Conservation (phyloP, 2,113 vertebrate species). For the Lipotes vexillifer region DNA sequence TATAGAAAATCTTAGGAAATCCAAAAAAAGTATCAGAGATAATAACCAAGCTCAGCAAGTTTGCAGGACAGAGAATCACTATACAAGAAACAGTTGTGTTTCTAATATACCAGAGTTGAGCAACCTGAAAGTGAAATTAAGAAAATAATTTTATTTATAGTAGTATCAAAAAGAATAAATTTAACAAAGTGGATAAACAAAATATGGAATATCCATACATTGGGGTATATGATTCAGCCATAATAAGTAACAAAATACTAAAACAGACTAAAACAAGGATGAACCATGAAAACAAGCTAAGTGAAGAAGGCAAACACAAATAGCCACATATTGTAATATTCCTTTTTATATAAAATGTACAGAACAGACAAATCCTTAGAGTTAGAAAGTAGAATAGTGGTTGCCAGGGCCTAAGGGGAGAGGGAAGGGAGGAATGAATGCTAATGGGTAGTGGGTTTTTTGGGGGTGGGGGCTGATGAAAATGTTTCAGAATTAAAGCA, state of each 20-base stretch:
- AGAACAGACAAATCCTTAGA: background rate
- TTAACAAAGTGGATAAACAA: background rate
- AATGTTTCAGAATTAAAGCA: background rate
- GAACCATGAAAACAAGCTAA: background rate
- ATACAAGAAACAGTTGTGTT: background rate
- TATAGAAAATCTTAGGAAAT: background rate
- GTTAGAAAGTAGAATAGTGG: background rate
- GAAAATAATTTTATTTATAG: background rate
- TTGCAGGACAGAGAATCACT: background rate
- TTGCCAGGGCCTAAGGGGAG: background rate
- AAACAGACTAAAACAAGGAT: background rate
- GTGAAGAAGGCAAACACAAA: background rate
- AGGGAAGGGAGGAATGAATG: background rate
- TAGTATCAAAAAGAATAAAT: background rate
- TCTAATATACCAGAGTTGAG: background rate
- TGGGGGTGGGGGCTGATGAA: background rate
- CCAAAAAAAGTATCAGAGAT: background rate
- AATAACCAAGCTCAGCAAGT: background rate
- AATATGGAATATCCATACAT: background rate
- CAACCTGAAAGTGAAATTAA: background rate
- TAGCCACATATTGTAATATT: background rate
- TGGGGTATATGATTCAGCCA: background rate
- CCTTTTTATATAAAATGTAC: background rate
- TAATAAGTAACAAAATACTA: background rate
- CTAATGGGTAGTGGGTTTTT: background rate